Evolutionary conservation across 2,113 vertebrate species (phyloP).

Genomic region (Addax nasomaculatus): DNA sequence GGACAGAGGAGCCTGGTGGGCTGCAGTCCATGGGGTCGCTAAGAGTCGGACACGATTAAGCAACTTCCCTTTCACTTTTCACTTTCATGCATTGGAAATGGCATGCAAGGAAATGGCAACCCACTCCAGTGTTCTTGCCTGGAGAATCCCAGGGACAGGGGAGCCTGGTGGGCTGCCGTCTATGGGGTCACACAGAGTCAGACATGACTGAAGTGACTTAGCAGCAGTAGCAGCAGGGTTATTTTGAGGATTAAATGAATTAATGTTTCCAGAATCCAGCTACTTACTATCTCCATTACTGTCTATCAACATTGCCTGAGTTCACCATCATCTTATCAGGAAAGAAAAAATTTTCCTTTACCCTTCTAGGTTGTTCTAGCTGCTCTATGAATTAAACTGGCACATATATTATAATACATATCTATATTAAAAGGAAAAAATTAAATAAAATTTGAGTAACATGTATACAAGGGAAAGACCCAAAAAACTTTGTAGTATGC

Average conservation of each 20-base stretch:
- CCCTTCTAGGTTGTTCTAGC: neutral
- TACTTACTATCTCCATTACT: neutral
- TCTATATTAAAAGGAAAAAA: neutral
- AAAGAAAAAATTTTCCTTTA: neutral
- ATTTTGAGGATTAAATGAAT: neutral
- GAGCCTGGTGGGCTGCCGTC: too few species aligned
- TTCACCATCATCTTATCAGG: neutral
- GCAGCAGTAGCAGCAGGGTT: neutral
- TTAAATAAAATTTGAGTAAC: neutral
- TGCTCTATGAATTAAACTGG: neutral
- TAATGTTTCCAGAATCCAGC: neutral
- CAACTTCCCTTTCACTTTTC: too few species aligned
- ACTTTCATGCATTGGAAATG: too few species aligned
- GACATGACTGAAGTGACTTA: too few species aligned
- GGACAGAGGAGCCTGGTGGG: too few species aligned
- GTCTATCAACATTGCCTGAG: neutral
- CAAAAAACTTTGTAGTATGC: neutral
- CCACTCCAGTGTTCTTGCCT: too few species aligned
- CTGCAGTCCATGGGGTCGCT: too few species aligned
- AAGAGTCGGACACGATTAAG: too few species aligned
- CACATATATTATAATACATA: neutral
- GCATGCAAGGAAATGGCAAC: too few species aligned
- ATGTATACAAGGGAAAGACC: neutral
- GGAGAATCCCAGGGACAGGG: too few species aligned
- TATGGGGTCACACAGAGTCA: too few species aligned